A percentile compares a stretch with the other conserved stretches of the same genome.
Evolutionary conservation across 2,113 vertebrate genomes (phyloP).

Genomic region (Echinops telfairi): DNA sequence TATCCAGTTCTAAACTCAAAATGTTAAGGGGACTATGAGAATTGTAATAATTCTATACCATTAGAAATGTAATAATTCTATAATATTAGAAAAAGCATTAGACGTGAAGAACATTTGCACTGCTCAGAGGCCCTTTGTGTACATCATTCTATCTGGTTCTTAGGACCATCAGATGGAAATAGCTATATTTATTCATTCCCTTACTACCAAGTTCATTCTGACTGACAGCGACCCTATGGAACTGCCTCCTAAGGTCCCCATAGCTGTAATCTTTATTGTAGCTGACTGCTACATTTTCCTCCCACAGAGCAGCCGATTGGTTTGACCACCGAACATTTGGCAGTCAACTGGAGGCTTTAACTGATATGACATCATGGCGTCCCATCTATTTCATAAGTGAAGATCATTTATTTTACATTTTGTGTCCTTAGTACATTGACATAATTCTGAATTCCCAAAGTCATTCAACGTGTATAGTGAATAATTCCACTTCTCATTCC

Average conservation of each 20-base stretch:
- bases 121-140: not conserved
- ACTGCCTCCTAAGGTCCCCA: not conserved
- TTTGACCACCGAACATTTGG: not conserved
- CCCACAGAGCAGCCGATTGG: not conserved
- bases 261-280: not conserved
- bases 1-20: not conserved
- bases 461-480: not conserved
- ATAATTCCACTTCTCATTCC: not conserved
- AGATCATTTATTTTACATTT: not conserved
- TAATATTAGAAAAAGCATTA: not conserved
- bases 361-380: not conserved
- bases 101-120: slow-evolving; percentile 10
- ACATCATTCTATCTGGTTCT: not conserved
- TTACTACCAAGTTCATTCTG: not conserved
- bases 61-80: not conserved
- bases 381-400: not conserved
- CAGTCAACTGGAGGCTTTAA: not conserved
- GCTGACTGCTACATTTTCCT: not conserved
- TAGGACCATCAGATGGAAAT: not conserved
- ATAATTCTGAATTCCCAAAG: slow-evolving; percentile 19
- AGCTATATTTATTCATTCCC: not conserved
- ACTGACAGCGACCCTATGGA: not conserved
- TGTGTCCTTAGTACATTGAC: not conserved
- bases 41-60: not conserved
- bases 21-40: not conserved